Percentiles rank a stretch among this genome's conserved stretches.
These are phyloP conservation scores for Drosophila silvestris DNA, from an alignment of 2,888 invertebrate genomes.

Conservation along the genomic window DNA sequence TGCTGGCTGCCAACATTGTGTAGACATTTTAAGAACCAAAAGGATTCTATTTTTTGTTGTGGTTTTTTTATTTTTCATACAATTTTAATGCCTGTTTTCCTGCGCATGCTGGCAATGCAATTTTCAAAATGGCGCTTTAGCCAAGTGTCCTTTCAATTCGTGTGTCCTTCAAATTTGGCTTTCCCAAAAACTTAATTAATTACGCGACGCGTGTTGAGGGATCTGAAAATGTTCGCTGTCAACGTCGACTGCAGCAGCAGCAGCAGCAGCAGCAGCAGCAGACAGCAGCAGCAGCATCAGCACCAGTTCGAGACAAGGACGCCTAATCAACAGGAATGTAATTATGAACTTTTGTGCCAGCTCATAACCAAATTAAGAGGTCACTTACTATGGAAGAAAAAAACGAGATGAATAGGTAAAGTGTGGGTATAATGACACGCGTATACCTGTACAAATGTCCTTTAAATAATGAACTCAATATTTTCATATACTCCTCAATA, in stretches of 20 bases:
- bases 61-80: slow-evolving; percentile 37
- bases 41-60: slow-evolving; percentile 67
- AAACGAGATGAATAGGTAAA: background rate
- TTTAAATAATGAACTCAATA: background rate
- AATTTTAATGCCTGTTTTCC: slow-evolving; percentile 25
- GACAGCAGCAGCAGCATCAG: background rate
- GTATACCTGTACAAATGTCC: slow-evolving; percentile 3
- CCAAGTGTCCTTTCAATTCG: slow-evolving; percentile 17
- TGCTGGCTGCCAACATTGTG: slow-evolving; percentile 47
- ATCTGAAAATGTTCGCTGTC: slow-evolving; percentile 1
- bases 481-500: background rate
- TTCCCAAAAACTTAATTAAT: slow-evolving; percentile 52
- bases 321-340: slow-evolving; percentile 83
- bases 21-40: slow-evolving; percentile 81
- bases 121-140: slow-evolving; percentile 73
- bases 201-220: background rate
- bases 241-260: slow-evolving; percentile 4
- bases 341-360: slow-evolving; percentile 78
- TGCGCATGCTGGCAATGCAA: slow-evolving; percentile 39
- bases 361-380: slow-evolving; percentile 65
- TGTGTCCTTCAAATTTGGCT: slow-evolving; percentile 23
- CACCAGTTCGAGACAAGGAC: slow-evolving; percentile 68
- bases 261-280: slow-evolving; percentile 14
- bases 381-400: slow-evolving; percentile 11
- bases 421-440: background rate